A percentile compares a stretch with the other conserved stretches of the same genome.
Evolutionary conservation across 2,113 vertebrate species (phyloP).

Genomic region (Pelodiscus sinensis): DNA sequence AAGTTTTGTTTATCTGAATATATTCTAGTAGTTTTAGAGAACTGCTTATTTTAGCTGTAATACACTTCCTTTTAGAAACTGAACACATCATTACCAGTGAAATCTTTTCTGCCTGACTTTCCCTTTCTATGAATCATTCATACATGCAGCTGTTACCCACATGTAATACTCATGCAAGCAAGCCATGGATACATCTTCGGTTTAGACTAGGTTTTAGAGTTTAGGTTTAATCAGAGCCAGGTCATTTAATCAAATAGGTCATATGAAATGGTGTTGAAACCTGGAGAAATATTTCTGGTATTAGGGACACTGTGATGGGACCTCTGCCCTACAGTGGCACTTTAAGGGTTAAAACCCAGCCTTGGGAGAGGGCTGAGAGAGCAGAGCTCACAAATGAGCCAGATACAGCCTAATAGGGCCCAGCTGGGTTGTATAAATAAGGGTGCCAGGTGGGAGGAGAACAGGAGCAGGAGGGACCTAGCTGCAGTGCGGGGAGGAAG

Average conservation of each 20-base stretch:
- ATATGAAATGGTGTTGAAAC: background rate
- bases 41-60: background rate
- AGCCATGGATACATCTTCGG: background rate
- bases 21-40: background rate
- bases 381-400: too few relatives aligned
- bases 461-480: too few relatives aligned
- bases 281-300: background rate
- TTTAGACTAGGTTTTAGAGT: background rate
- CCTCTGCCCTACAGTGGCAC: too few relatives aligned
- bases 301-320: background rate
- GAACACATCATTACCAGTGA: background rate
- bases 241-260: background rate
- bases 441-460: too few relatives aligned
- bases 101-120: background rate
- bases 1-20: background rate
- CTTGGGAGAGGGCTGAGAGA: too few relatives aligned
- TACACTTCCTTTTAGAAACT: background rate
- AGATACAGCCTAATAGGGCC: too few relatives aligned
- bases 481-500: too few relatives aligned
- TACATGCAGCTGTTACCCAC: background rate
- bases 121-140: background rate
- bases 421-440: too few relatives aligned
- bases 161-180: background rate
- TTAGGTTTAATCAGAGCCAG: background rate
- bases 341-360: too few relatives aligned